phyloP scores from a whole-genome alignment of 2,888 invertebrate species.

The Girardia tigrina region DNA sequence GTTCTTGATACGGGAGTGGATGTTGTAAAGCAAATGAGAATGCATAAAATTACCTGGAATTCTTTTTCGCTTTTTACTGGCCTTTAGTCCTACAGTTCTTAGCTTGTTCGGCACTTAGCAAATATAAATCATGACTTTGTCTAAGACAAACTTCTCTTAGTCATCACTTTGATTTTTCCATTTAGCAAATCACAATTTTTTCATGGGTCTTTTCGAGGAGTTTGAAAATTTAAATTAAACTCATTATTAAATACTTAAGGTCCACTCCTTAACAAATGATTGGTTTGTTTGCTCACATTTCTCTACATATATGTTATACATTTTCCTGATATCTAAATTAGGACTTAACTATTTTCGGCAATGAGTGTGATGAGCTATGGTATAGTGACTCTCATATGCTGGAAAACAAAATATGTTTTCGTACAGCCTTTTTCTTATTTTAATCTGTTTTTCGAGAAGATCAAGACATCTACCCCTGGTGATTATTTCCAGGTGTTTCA shows the following conservation, averaged over 20 bases:
- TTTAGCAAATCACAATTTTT: not conserved
- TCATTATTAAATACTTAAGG: not conserved
- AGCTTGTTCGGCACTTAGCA: not conserved
- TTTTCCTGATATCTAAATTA: not conserved
- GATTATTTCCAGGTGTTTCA: not conserved
- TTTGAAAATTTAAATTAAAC: not conserved
- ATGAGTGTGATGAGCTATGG: constrained; percentile 1
- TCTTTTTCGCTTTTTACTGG: not conserved
- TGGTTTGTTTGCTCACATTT: not conserved
- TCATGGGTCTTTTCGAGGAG: not conserved
- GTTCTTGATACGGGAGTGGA: not conserved
- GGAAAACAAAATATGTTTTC: not conserved
- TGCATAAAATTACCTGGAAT: not conserved
- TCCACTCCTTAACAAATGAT: not conserved
- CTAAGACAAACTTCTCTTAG: not conserved
- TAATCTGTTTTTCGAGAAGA: not conserved
- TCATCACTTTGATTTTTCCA: not conserved
- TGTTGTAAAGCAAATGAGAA: not conserved
- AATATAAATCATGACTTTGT: not conserved
- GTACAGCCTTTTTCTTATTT: not conserved
- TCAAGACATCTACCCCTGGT: not conserved
- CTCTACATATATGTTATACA: not conserved
- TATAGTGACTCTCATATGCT: constrained; percentile 13
- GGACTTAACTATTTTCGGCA: not conserved
- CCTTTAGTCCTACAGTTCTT: not conserved